These are phyloP conservation scores for Cryptocephalus primarius DNA, from an alignment of 2,888 invertebrate species.

Conservation along the genomic window DNA sequence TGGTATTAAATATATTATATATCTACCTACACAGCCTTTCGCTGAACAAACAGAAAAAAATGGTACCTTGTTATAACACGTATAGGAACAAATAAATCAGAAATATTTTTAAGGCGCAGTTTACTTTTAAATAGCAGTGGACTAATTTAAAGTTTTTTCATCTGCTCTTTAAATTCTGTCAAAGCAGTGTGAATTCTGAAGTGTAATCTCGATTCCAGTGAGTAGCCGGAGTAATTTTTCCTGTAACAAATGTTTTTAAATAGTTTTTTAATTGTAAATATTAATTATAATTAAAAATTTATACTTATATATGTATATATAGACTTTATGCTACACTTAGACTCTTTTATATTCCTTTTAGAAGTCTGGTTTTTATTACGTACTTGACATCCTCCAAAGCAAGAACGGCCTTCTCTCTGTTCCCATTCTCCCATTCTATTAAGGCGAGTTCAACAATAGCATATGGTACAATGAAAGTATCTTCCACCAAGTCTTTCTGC, in stretches of 20 bases:
- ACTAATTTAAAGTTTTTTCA: neutral
- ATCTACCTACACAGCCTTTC: too few species aligned
- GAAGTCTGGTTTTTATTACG: slow-evolving; percentile 24
- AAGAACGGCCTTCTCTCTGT: slow-evolving; percentile 53
- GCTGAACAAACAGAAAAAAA: too few species aligned
- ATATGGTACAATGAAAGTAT: slow-evolving; percentile 77
- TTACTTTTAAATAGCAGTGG: too few species aligned
- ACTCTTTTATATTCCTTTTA: too few species aligned
- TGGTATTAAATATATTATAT: too few species aligned
- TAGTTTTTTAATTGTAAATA: neutral
- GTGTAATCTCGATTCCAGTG: slow-evolving; percentile 78
- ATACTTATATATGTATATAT: too few species aligned
- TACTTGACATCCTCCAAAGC: slow-evolving; percentile 78
- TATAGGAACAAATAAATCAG: too few species aligned
- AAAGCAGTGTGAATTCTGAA: slow-evolving; percentile 77
- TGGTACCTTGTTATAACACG: too few species aligned
- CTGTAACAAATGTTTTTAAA: slow-evolving; percentile 41
- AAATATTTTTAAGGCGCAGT: too few species aligned
- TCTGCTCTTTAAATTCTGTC: slow-evolving; percentile 35
- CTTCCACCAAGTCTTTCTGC: slow-evolving; percentile 66
- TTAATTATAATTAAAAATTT: neutral
- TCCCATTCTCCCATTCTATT: slow-evolving; percentile 60
- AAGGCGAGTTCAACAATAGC: slow-evolving; percentile 77
- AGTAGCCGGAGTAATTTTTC: slow-evolving; percentile 79
- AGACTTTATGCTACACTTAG: too few species aligned